Base-by-base conservation (phyloP, 2,797 vertebrate species). In the Serranus cabrilla region DNA sequence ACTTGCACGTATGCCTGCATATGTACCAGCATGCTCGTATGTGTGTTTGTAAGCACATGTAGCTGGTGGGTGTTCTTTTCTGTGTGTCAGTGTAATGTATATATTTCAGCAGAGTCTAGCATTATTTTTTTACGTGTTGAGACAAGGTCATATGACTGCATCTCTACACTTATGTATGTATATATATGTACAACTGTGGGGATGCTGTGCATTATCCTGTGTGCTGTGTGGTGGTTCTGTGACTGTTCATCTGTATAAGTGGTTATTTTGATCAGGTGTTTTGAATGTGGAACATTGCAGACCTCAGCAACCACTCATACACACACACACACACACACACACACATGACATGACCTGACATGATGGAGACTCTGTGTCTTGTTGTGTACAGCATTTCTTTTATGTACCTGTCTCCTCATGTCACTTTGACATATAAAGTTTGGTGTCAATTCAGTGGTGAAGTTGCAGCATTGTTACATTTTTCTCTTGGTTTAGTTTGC, bases 51-150 rank as follows among this genome's bases (percentile, higher is more conserved):
- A 43, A 49, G 58, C 77, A 39, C 63, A 63, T 1, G 13, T 40
- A 43, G n/a, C 25, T 34, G 25, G 54, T 78, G 43, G 63, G 43
- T 80, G 71, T 61, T 80, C 45, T 70, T 75, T 65, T 71, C 70
- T 39, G 45, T 51, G 20, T 65, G 66, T 82, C 74, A 34, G 46
- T 70, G 63, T 88, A 88, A 82, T 85, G 55, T 85, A 79, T 85
- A 82, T 86, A 71, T 78, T 88, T 85, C 71, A 69, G 61, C 49
- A 65, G 92, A 94, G 85, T 76, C 89, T 85, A 12, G 89, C 90
- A 94, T 92, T 86, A 84, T 91, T 81, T 91, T 91, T 94, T 94
- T 72, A 92, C 63, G 66, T 78, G 62, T 78, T 63, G 66, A 82
- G 71, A 80, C 90, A 88, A 88, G 87, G 90, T 93, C 86, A 83